Conservation (phyloP, 2,113 vertebrate species). For the Spea multiplicata region DNA sequence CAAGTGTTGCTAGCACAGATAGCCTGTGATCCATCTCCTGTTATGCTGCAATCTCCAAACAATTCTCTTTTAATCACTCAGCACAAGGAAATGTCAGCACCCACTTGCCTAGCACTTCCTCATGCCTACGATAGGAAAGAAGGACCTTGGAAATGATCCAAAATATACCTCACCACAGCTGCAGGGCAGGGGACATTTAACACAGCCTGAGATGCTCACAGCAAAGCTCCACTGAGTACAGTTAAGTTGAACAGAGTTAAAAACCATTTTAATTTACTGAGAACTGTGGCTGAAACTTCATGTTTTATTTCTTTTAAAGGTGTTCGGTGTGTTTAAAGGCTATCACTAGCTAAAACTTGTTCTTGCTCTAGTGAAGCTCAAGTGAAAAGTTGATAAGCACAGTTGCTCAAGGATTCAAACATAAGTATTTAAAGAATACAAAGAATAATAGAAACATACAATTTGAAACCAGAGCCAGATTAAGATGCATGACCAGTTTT, state of each 20-base stretch:
- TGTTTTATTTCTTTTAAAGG: no score
- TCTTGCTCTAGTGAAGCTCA: no score
- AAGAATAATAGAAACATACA: no score
- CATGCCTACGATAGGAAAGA: background rate
- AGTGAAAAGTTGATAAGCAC: no score
- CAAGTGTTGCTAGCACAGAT: background rate
- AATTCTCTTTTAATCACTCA: constrained; percentile 21
- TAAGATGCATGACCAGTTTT: background rate
- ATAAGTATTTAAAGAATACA: no score
- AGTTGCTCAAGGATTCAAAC: no score
- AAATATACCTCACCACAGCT: constrained; percentile 11
- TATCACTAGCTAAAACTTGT: no score
- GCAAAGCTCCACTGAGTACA: no score
- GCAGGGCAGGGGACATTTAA: constrained; percentile 32
- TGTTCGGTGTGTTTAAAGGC: no score
- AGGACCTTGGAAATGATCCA: constrained; percentile 23
- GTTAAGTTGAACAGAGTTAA: no score
- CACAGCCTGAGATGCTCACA: background rate
- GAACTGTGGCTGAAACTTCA: no score
- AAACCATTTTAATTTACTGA: no score
- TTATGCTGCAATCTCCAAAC: background rate
- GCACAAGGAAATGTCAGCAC: constrained; percentile 20
- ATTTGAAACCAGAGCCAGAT: background rate
- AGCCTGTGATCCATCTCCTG: background rate
- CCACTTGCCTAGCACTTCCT: constrained; percentile 14